Base-by-base conservation (phyloP, 53 echinoderm and acorn worm genomes). In the Holothuria leucospilota region DNA sequence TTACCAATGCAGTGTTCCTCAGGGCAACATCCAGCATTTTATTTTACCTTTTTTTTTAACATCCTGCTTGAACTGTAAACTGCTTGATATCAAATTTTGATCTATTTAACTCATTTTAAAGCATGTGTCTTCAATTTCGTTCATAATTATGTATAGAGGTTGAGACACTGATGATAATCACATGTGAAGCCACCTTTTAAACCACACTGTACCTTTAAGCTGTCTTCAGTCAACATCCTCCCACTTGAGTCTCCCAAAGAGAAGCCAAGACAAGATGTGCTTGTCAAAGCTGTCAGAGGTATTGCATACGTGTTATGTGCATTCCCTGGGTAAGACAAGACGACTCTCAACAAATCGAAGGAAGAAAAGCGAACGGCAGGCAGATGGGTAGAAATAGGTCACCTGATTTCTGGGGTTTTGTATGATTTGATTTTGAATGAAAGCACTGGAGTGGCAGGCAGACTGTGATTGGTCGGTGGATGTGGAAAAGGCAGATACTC, bases 381-480 rank as follows among this genome's bases (percentile, higher is more conserved):
- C 75, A 52, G 75, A 75, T 75, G 75, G 75, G 75, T 75, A 75
- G 53, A 75, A 75, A 75, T 75, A 75, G 75, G 75, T 75, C 75
- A 75, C 75, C 75, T 75, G 75, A 75, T 75, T 75, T 75, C 28
- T 26, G 21, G 75, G 75, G 75, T 75, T 75, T 75, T 51, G 75
- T 75, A 75, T 75, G 75, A 75, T 75, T 75, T 75, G 75, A 75
- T 75, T 75, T 75, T 75, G 75, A 75, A 75, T 51, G 75, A 42
- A 52, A 75, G 51, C 49, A 49, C 23, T 75, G 75, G 51, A 52
- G 75, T 25, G 13, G 75, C 75, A 49, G 75, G 75, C 75, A 75
- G 75, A 14, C 20, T 49, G 51, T 51, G 75, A 75, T 75, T 75
- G 75, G 75, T 21, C 41, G 18, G 53, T 51, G 52, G 75, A 75